These are phyloP conservation scores for Trachelus iudaicus DNA, from an alignment of 2,888 invertebrate genomes.

Conservation along the genomic window DNA sequence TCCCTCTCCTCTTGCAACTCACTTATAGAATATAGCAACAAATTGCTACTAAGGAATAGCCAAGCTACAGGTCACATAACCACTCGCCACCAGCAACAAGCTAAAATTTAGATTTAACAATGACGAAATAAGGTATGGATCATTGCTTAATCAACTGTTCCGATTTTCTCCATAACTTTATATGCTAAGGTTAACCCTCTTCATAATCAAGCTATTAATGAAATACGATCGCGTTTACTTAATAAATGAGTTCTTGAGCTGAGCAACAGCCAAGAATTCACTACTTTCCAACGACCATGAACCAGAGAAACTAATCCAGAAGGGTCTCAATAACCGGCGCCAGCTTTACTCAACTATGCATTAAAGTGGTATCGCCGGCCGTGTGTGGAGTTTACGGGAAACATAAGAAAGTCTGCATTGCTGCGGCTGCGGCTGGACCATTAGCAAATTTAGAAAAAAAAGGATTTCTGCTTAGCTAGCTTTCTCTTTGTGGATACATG, in stretches of 20 bases:
- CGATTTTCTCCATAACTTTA: background rate
- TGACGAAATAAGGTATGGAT: background rate
- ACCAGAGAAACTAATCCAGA: background rate
- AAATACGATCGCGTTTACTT: background rate
- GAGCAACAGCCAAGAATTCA: background rate
- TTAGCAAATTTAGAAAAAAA: background rate
- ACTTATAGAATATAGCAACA: background rate
- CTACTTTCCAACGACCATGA: background rate
- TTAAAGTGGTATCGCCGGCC: background rate
- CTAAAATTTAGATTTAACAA: background rate
- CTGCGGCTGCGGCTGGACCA: background rate
- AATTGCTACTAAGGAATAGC: background rate
- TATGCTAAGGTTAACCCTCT: background rate
- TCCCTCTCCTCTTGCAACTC: background rate
- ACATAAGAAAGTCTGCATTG: background rate
- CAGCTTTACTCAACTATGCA: background rate
- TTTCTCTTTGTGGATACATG: background rate
- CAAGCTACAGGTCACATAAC: background rate
- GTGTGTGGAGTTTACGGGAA: background rate
- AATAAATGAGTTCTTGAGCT: background rate
- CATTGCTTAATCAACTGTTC: background rate
- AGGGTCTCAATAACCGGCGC: background rate
- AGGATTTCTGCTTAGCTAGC: background rate
- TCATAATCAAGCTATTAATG: background rate
- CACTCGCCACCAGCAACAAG: background rate